Percentiles rank a stretch among this genome's conserved stretches.
Evolutionary conservation across 2,888 invertebrate genomes (phyloP).

Genomic region (Andrena praecox): DNA sequence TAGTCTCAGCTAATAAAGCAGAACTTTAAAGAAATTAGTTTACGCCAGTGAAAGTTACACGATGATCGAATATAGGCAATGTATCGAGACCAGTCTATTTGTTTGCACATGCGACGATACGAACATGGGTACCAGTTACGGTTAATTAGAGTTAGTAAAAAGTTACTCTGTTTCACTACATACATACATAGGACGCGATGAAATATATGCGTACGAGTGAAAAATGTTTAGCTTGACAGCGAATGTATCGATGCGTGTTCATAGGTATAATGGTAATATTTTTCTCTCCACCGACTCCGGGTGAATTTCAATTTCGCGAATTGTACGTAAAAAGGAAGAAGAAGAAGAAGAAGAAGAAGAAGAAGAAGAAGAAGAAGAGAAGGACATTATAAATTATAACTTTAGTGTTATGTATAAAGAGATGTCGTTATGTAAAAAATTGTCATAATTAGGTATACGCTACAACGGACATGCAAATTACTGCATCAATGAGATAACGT

Average conservation of each 20-base stretch:
- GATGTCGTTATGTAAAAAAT: neutral
- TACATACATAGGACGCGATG: neutral
- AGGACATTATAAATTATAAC: neutral
- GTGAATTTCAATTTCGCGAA: neutral
- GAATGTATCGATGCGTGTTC: conserved; percentile 1
- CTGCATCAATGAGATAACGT: neutral
- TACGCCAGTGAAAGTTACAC: conserved; percentile 22
- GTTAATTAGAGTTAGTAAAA: conserved; percentile 4
- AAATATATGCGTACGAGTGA: neutral
- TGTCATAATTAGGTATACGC: conserved; percentile 8
- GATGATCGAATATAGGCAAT: conserved; percentile 2
- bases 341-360: too few relatives aligned
- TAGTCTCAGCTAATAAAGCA: conserved; percentile 58
- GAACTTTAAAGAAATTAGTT: conserved; percentile 41
- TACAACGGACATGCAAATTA: conserved; percentile 34
- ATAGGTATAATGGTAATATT: conserved; percentile 2
- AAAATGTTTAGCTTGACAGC: neutral
- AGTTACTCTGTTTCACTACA: neutral
- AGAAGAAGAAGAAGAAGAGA: too few relatives aligned
- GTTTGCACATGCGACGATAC: conserved; percentile 37
- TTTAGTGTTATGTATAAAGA: neutral
- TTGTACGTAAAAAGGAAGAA: too few relatives aligned
- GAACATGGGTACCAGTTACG: neutral
- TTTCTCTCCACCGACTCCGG: neutral
- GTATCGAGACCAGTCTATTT: conserved; percentile 30